phyloP scores from a whole-genome alignment of 2,888 invertebrate species.

The Brachyptera putata region DNA sequence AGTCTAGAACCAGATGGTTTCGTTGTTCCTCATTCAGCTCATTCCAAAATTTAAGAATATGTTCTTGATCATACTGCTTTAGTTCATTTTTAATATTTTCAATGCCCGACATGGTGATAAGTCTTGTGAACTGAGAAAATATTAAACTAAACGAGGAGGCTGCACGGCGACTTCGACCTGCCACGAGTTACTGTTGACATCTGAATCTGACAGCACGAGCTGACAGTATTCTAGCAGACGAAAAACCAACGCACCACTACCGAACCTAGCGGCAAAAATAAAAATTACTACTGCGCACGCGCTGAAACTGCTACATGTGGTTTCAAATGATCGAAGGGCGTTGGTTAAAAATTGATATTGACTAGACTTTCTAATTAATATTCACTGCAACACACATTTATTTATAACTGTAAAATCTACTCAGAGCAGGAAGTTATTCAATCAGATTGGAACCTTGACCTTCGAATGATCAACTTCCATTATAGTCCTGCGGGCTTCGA shows the following conservation, averaged over 20 bases:
- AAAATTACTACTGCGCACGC: no score
- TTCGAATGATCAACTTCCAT: no score
- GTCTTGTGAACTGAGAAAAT: background rate
- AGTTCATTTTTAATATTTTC: slow-evolving; percentile 53
- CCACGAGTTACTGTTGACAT: slow-evolving; percentile 18
- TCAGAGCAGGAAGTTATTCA: background rate
- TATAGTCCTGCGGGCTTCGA: no score
- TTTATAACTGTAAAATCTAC: background rate
- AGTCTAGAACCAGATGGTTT: slow-evolving; percentile 56
- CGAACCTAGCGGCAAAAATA: slow-evolving; percentile 12
- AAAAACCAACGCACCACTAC: background rate
- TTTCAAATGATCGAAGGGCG: background rate
- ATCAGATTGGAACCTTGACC: background rate
- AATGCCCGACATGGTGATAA: slow-evolving; percentile 41
- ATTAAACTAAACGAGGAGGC: background rate
- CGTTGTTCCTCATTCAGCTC: slow-evolving; percentile 61
- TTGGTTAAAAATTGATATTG: background rate
- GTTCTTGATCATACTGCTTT: slow-evolving; percentile 67
- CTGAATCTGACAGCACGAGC: no score
- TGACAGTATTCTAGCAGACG: slow-evolving; percentile 7
- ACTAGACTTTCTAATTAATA: background rate
- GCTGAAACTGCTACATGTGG: no score
- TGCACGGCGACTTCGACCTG: background rate
- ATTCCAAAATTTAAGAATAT: slow-evolving; percentile 77
- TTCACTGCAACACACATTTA: background rate